Conservation (phyloP, 1,140 invertebrate species). For the Micrasema longulum region DNA sequence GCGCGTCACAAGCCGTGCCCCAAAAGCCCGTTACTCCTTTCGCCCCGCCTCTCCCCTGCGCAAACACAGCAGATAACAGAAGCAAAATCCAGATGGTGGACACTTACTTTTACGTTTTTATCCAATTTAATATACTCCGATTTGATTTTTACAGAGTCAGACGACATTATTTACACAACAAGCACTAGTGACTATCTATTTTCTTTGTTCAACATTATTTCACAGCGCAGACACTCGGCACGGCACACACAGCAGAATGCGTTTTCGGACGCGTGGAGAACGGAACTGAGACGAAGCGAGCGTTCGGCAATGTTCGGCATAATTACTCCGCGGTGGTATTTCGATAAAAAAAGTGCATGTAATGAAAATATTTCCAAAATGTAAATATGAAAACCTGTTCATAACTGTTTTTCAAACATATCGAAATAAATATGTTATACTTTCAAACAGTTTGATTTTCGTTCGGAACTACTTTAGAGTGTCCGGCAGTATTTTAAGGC, state of each 20-base stretch:
- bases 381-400: background rate
- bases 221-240: conserved; percentile 24
- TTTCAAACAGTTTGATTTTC: conserved; percentile 1
- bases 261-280: conserved; percentile 34
- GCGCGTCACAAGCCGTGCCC: conserved; percentile 46
- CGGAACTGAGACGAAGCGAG: conserved; percentile 30
- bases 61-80: conserved; percentile 37
- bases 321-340: conserved; percentile 42
- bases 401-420: conserved; percentile 9
- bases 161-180: conserved; percentile 65
- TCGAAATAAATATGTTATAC: background rate
- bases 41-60: conserved; percentile 46
- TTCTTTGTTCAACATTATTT: conserved; percentile 48
- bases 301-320: conserved; percentile 35
- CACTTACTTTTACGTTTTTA: conserved; percentile 64
- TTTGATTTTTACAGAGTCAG: conserved; percentile 64
- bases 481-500: conserved; percentile 42
- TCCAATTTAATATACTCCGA: conserved; percentile 67
- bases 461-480: conserved; percentile 27
- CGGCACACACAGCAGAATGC: conserved; percentile 40
- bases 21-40: conserved; percentile 39
- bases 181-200: conserved; percentile 23
- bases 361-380: conserved; percentile 9
- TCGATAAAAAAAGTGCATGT: background rate
- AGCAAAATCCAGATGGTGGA: conserved; percentile 30